Evolutionary conservation across 2,797 vertebrate genomes (phyloP).

Genomic region (Euphonia xanthogaster): DNA sequence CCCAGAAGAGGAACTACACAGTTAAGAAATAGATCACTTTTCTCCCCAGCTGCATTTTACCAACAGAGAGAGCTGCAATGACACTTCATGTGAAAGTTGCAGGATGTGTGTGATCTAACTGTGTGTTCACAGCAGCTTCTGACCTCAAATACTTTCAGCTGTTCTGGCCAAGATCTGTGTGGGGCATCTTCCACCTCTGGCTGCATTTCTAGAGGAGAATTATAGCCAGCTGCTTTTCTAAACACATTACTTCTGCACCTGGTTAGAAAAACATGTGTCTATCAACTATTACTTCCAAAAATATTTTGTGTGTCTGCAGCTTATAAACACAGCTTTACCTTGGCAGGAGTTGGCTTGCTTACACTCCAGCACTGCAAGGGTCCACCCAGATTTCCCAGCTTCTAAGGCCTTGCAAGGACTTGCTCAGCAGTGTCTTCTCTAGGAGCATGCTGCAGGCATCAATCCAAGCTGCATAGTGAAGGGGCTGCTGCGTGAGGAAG

Average conservation of each 20-base stretch:
- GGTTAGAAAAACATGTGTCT: background rate
- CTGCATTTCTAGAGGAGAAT: background rate
- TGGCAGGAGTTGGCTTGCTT: background rate
- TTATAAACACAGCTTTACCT: background rate
- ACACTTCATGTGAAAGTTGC: background rate
- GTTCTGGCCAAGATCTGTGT: accelerated
- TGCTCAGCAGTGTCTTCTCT: background rate
- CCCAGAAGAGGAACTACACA: background rate
- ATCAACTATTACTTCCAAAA: background rate
- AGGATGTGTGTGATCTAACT: background rate
- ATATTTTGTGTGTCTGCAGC: background rate
- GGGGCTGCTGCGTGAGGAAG: background rate
- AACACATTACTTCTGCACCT: background rate
- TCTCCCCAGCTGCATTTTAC: background rate
- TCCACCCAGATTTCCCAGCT: background rate
- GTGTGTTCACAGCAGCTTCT: background rate
- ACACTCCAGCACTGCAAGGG: background rate
- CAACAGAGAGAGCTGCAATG: background rate
- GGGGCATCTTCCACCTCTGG: background rate
- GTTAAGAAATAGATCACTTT: background rate
- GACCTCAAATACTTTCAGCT: background rate
- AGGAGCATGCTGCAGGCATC: background rate
- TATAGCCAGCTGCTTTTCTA: background rate
- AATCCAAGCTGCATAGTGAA: background rate
- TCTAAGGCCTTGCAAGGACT: background rate